Conservation (phyloP, 2,797 vertebrate genomes). For the Enteromius fasciolatus region DNA sequence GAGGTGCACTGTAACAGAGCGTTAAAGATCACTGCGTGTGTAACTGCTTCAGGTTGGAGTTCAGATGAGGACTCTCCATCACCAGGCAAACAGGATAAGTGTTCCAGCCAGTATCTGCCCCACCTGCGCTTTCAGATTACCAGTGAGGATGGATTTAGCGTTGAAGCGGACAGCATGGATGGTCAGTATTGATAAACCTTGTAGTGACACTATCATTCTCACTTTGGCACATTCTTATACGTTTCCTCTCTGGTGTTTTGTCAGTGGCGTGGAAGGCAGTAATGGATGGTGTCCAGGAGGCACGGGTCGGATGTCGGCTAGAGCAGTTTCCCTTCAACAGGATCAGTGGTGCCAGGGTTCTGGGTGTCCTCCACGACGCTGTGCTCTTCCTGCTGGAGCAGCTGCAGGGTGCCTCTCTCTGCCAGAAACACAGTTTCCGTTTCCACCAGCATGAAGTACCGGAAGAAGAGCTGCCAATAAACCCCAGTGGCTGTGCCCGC, state of each 20-base stretch:
- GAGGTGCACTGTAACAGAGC: neutral
- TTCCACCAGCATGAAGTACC: conserved; percentile 87
- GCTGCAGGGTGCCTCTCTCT: conserved; percentile 83
- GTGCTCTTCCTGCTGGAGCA: conserved; percentile 92
- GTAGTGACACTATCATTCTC: neutral
- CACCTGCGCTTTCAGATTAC: conserved; percentile 90
- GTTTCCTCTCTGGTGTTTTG: neutral
- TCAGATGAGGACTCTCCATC: conserved; percentile 83
- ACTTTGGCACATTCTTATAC: neutral
- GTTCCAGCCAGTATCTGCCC: conserved; percentile 77
- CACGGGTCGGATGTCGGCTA: conserved; percentile 83
- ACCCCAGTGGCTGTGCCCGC: conserved; percentile 87
- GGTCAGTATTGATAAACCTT: conserved; percentile 67
- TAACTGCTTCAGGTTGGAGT: conserved; percentile 75
- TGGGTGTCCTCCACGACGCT: conserved; percentile 88
- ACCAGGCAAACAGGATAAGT: conserved; percentile 75
- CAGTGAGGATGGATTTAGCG: conserved; percentile 89
- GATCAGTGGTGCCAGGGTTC: conserved; percentile 82
- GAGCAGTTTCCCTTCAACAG: conserved; percentile 85
- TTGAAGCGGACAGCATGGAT: conserved; percentile 89
- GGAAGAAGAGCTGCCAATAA: conserved; percentile 87
- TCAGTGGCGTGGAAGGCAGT: conserved; percentile 88
- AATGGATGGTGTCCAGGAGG: conserved; percentile 88
- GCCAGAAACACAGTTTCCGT: conserved; percentile 86
- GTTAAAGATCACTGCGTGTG: neutral